A percentile compares a stretch with the other conserved stretches of the same genome.
Conservation (phyloP, 2,113 vertebrate species). For the Lota lota region DNA sequence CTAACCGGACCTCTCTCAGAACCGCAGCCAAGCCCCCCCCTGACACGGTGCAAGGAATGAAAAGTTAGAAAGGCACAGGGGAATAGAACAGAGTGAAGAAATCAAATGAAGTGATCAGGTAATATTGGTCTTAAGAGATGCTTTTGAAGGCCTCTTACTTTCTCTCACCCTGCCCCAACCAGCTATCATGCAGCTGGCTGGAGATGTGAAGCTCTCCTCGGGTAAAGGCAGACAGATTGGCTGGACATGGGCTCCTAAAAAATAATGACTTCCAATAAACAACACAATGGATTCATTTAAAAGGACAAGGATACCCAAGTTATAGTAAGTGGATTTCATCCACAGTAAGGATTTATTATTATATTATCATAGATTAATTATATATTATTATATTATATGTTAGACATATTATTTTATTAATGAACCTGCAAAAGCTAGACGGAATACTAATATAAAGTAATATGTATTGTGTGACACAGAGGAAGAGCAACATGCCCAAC, state of each 20-base stretch:
- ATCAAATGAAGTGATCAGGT: neutral
- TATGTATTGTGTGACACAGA: neutral
- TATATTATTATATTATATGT: too few species aligned
- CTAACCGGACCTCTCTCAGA: constrained; percentile 77
- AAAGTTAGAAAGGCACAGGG: neutral
- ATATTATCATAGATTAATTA: too few species aligned
- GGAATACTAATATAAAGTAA: too few species aligned
- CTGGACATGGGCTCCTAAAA: constrained; percentile 71
- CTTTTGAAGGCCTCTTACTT: constrained; percentile 61
- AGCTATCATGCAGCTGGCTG: constrained; percentile 73
- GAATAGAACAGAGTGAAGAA: neutral
- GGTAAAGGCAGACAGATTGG: constrained; percentile 82
- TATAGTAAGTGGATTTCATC: too few species aligned
- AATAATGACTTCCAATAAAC: too few species aligned
- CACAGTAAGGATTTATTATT: too few species aligned
- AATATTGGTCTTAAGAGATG: neutral
- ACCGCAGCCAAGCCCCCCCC: constrained; percentile 72
- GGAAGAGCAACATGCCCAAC: constrained; percentile 72
- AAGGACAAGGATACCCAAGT: too few species aligned
- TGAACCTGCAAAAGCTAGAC: too few species aligned
- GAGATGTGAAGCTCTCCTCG: constrained; percentile 70
- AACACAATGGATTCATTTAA: too few species aligned
- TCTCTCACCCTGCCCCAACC: constrained; percentile 84
- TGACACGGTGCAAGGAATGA: constrained; percentile 36
- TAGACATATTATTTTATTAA: too few species aligned